Evolutionary conservation across 2,888 invertebrate species (phyloP), one percentile per base, ranked within the genome.

Genomic region (Eupithecia subumbrata): DNA sequence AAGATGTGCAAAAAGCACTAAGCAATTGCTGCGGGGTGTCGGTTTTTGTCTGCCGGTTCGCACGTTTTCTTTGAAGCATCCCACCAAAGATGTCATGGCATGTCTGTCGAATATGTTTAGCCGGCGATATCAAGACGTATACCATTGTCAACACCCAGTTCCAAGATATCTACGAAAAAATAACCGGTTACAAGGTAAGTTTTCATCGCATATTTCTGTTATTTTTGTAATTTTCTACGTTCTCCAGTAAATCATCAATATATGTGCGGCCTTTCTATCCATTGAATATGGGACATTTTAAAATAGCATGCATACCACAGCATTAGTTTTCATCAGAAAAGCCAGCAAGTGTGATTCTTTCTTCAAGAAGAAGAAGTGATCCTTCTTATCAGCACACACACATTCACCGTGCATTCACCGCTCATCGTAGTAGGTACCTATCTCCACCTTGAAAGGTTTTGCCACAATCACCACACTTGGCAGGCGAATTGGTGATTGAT

Each of bases 31-130:
- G 14, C 43, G 12, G 43, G 43, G 43, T 43, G 43, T 43, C 8
- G 12, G 43, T 12, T 43, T 43, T 3, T 43, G 43, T 43, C 43
- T 43, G 43, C n/a, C n/a, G n/a, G n/a, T 12, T 43, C 43, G 43
- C 12, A 12, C 14, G 43, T 43, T 43, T 12, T 43, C 12, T 43
- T 43, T 40, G 9, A 40, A 40, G 40, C 40, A 7, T 1, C 45
- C 14, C 52, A 52, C 0, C 30, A 64, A 71, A 68, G 48, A 73
- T 76, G 73, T 34, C 67, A 48, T 72, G 43, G 71, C 56, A 69
- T 52, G 69, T 76, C 2, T 76, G 74, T 66, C 71, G 76, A 69
- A 66, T 74, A 14, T 76, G 76, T 66, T 56, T 76, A 56, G 48
- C 71, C 34, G 69, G 69, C 34, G 48, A 71, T 34, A 60, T 16